These are phyloP conservation scores for Diabrotica virgifera DNA, from an alignment of 1,140 invertebrate genomes.

Conservation along the genomic window DNA sequence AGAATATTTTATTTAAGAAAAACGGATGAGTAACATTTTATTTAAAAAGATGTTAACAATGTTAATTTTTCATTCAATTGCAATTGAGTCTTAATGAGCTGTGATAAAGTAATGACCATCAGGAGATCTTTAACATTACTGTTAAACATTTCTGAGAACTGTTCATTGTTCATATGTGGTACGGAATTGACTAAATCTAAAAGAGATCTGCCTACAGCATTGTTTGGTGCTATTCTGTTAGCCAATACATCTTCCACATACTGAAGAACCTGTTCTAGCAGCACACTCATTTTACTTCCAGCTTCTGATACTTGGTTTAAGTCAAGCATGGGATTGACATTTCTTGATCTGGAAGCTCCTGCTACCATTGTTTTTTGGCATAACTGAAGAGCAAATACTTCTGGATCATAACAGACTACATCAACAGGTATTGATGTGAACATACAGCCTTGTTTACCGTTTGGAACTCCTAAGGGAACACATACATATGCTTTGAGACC, in stretches of 20 bases:
- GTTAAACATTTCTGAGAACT: constrained; percentile 94
- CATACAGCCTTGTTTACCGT: constrained; percentile 90
- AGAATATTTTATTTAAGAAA: no score
- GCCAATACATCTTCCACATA: constrained; percentile 88
- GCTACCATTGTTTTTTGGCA: constrained; percentile 71
- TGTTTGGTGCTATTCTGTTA: constrained; percentile 70
- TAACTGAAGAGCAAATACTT: constrained; percentile 77
- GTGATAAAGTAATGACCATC: constrained; percentile 93
- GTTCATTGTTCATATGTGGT: constrained; percentile 83
- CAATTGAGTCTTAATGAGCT: constrained; percentile 93
- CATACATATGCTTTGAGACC: constrained; percentile 88
- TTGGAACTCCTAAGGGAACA: constrained; percentile 52
- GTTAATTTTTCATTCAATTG: constrained; percentile 94
- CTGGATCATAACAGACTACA: constrained; percentile 84
- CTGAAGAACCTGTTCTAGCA: constrained; percentile 75
- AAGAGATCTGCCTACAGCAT: constrained; percentile 79
- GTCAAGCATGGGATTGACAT: constrained; percentile 79
- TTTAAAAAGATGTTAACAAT: constrained; percentile 67
- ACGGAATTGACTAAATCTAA: constrained; percentile 87
- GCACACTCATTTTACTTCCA: constrained; percentile 67
- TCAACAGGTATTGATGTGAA: constrained; percentile 90
- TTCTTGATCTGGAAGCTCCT: constrained; percentile 54
- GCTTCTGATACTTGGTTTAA: constrained; percentile 76
- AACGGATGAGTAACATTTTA: neutral
- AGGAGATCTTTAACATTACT: constrained; percentile 94